Evolutionary conservation across 2,888 invertebrate genomes (phyloP), one percentile per base, ranked within the genome.

Genomic region (Macrophya alboannulata): DNA sequence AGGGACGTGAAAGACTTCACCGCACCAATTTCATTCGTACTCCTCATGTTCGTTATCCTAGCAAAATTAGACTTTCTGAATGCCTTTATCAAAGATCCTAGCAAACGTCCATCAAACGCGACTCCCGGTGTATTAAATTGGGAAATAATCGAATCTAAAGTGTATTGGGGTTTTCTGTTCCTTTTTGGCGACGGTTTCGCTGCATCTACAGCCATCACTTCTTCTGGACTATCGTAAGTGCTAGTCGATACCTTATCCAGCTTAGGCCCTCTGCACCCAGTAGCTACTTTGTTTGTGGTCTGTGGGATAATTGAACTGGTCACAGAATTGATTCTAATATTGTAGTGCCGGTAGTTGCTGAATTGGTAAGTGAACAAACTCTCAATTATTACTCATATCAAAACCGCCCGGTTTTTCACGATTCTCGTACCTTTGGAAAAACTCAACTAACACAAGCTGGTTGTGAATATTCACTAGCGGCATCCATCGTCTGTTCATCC

Each of bases 161-260:
- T 98, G 89, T 98, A 98, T 6, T 99, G 99, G 99, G 98, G 98
- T 74, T 95, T 98, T 6, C 95, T 98, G 40, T 96, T 98, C 90
- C 95, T 98, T 81, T 95, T 98, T 84, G 98, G 98, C 74, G 98
- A 98, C 45, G 98, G 98, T 0, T 98, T 98, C 93, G 98, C 98
- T 0, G 95, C 99, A 86, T 98, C 99, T 0, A 97, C 97, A 87
- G 98, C 97, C 86, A 97, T 97, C 89, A 96, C 97, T 89, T 96
- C 94, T 10, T 97, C 98, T 0, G 97, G 97, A 0, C 95, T 98
- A 91, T 98, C 98, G 0, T 91, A 94, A 8, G 95, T 97, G 94
- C 95, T 98, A 86, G 98, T 98, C 0, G 93, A 95, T 0, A 95
- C 96, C 5, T 94, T 98, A 51, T 94, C 94, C 71, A 96, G 95